Base-by-base conservation (phyloP, 2,888 invertebrate species). In the Cryptophagus acutangulus region DNA sequence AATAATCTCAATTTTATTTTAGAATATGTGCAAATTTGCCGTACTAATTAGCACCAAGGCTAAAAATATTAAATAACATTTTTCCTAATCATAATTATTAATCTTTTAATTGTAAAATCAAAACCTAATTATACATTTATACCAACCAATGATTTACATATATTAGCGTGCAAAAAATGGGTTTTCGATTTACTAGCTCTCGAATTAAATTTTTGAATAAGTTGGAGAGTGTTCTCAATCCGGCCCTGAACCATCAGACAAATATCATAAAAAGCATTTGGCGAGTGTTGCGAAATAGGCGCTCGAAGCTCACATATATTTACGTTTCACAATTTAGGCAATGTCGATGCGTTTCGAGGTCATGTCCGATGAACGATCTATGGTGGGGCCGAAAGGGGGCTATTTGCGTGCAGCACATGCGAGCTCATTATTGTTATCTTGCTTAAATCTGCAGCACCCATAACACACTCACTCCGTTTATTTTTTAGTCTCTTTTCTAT, bases 321-420 rank as follows among this genome's bases (percentile, higher is more conserved):
- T 38, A 43, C 45, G 45, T 38, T 6, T 6, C 26, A 26, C 26
- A 26, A 49, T 51, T 53, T 53, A 43, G 49, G 49, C 48, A 43
- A 46, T 46, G 43, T 16, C 49, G 54, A 54, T 55, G 57, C 57
- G 57, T 55, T 55, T 51, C 48, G 53, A 57, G 53, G 49, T 52
- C 52, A 51, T 54, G 49, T 53, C 51, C 50, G 52, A 51, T 45
- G 41, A 44, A 39, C 47, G 43, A 4, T 4, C 26, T 12, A 26
- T 8, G 38, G 31, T n/a, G 31, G 20, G 15, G 20, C 13, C 24
- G 14, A 37, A 5, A 15, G 33, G 42, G 36, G 36, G 41, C 16
- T 25, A 36, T 43, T 49, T 46, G 49, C 49, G 49, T 49, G 49
- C 45, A 38, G 37, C 40, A 28, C 42, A 43, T 44, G 44, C 38